These are phyloP conservation scores for Neopipo cinnamomea DNA, from an alignment of 2,113 vertebrate species.

Conservation along the genomic window DNA sequence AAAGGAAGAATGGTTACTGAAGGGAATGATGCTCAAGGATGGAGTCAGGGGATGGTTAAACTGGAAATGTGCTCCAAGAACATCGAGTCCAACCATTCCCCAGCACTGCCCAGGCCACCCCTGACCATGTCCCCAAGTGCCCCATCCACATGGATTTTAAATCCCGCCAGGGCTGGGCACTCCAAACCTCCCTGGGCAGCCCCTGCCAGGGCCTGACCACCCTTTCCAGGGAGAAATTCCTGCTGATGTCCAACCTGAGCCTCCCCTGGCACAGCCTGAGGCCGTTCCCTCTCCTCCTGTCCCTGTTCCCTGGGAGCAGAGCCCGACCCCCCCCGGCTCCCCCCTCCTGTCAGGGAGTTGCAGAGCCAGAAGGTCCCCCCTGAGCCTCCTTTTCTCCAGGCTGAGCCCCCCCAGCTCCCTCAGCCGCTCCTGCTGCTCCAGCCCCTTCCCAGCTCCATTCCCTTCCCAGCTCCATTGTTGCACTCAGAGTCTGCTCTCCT, in stretches of 20 bases:
- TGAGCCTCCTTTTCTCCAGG: too few relatives aligned
- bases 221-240: not conserved
- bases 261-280: not conserved
- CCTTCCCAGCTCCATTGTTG: too few relatives aligned
- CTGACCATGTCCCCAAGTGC: not conserved
- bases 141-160: not conserved
- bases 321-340: too few relatives aligned
- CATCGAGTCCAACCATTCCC: accelerated
- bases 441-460: too few relatives aligned
- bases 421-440: too few relatives aligned
- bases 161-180: not conserved
- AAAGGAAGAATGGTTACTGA: accelerated
- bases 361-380: too few relatives aligned
- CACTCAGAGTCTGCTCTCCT: accelerated
- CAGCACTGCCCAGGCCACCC: not conserved
- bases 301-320: not conserved
- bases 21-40: not conserved
- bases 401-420: not conserved
- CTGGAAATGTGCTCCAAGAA: not conserved
- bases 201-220: not conserved
- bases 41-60: accelerated
- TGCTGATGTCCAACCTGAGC: not conserved
- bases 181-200: not conserved
- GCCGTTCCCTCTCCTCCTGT: not conserved
- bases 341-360: too few relatives aligned